Evolutionary conservation across 2,113 vertebrate genomes (phyloP).

Genomic region (Mustela nigripes): DNA sequence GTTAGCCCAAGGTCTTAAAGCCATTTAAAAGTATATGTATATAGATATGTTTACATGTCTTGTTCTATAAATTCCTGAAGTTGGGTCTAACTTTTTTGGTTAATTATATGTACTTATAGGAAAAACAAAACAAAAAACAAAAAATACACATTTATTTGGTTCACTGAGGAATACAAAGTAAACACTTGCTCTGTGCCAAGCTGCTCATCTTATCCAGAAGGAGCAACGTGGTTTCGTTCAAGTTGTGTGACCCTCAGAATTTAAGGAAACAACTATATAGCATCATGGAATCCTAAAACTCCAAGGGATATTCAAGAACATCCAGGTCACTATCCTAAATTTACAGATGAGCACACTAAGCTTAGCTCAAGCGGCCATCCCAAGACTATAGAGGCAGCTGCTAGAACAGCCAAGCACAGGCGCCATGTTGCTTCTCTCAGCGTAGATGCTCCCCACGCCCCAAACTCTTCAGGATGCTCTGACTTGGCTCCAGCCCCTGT

Average conservation of each 20-base stretch:
- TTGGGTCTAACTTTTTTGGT: slow-evolving; percentile 11
- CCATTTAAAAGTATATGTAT: not conserved
- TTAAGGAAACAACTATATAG: not conserved
- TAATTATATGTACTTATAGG: not conserved
- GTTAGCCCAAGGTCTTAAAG: slow-evolving; percentile 69
- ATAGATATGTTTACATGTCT: not conserved
- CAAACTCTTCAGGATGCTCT: fast-evolving
- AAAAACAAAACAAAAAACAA: not conserved
- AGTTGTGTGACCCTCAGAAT: not conserved
- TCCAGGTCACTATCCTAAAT: not conserved
- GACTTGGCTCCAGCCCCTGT: not conserved
- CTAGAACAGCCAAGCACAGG: not conserved
- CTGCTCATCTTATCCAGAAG: not conserved
- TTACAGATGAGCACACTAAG: not conserved
- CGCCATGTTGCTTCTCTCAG: fast-evolving
- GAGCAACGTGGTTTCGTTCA: not conserved
- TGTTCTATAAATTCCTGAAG: slow-evolving; percentile 28
- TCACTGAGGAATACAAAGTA: slow-evolving; percentile 1
- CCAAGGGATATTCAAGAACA: not conserved
- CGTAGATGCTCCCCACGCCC: fast-evolving
- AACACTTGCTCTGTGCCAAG: not conserved
- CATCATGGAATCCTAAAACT: not conserved
- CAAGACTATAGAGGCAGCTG: too few relatives aligned
- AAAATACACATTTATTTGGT: not conserved
- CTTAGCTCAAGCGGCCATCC: not conserved